Conservation (phyloP, 2,888 invertebrate species). For the Nowickia ferox region DNA sequence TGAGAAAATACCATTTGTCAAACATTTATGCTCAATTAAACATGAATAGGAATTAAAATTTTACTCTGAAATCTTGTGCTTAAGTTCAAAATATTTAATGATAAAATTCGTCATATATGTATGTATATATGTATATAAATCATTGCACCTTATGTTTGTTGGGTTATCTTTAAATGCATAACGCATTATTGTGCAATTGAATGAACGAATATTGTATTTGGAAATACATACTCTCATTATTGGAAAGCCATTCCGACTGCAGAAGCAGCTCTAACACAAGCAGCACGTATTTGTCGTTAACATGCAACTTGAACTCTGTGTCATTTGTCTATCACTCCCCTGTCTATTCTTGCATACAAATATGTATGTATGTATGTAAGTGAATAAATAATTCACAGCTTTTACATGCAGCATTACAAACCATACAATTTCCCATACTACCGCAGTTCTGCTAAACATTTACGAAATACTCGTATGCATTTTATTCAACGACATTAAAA, state of each 20-base stretch:
- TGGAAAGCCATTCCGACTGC: conserved; percentile 44
- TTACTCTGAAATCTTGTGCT: too few relatives aligned
- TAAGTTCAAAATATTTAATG: too few relatives aligned
- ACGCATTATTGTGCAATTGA: conserved; percentile 26
- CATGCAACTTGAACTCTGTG: conserved; percentile 67
- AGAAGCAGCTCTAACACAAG: conserved; percentile 17
- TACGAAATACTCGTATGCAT: neutral
- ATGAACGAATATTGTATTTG: conserved; percentile 46
- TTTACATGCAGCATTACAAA: conserved; percentile 12
- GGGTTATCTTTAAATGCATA: neutral
- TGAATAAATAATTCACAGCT: conserved; percentile 45
- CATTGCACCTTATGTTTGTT: too few relatives aligned
- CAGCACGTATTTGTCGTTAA: conserved; percentile 66
- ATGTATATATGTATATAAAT: too few relatives aligned
- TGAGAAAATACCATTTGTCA: too few relatives aligned
- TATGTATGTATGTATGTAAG: conserved; percentile 27
- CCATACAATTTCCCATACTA: conserved; percentile 13
- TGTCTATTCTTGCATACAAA: conserved; percentile 43
- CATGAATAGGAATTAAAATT: too few relatives aligned
- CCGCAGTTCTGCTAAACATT: conserved; percentile 1
- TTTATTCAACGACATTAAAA: conserved; percentile 36
- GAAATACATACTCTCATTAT: conserved; percentile 60
- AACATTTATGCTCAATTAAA: too few relatives aligned
- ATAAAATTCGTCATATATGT: too few relatives aligned
- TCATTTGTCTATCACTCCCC: conserved; percentile 65